Evolutionary conservation across 35 echinoderm and acorn worm genomes (phyloP).

Genomic region (Chiridota heheva): DNA sequence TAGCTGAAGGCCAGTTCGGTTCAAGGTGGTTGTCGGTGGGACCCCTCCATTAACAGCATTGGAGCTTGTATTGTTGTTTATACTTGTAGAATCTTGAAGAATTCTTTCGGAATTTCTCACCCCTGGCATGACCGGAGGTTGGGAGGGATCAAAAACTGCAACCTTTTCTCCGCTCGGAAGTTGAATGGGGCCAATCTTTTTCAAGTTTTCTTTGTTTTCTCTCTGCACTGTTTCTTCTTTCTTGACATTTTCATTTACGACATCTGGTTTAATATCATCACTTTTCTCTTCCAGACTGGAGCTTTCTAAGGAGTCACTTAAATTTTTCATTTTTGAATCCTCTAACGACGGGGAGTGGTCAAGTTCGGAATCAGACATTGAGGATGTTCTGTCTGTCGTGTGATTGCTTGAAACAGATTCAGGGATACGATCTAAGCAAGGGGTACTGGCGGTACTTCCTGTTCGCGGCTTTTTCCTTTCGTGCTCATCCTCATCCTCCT

Average conservation of each 20-base stretch:
- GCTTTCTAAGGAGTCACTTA: slow-evolving; percentile 34
- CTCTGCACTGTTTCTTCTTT: background rate
- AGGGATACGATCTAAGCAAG: slow-evolving; percentile 26
- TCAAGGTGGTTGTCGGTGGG: background rate
- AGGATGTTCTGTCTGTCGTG: slow-evolving; percentile 25
- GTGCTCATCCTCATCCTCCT: slow-evolving; percentile 26
- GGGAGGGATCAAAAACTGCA: slow-evolving; percentile 60
- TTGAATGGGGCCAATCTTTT: slow-evolving; percentile 16
- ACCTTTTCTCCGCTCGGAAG: slow-evolving; percentile 35
- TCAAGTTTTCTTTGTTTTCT: slow-evolving; percentile 21
- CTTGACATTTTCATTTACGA: background rate
- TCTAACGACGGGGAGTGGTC: background rate
- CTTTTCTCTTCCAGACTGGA: slow-evolving; percentile 41
- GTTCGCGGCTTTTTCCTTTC: slow-evolving; percentile 39
- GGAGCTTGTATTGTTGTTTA: background rate
- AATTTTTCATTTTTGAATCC: slow-evolving; percentile 9
- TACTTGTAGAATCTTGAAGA: slow-evolving; percentile 19
- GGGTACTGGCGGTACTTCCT: background rate
- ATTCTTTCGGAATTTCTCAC: background rate
- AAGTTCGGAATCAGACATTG: slow-evolving; percentile 22
- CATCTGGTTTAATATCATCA: background rate
- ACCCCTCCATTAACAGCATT: background rate
- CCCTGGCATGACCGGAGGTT: slow-evolving; percentile 28
- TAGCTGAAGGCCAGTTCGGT: slow-evolving; percentile 54
- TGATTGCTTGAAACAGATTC: slow-evolving; percentile 21